A percentile compares a stretch with the other conserved stretches of the same genome.
Conservation (phyloP, 30 jellyfish, hydroid and myxozoan species). For the Clytia hemisphaerica region DNA sequence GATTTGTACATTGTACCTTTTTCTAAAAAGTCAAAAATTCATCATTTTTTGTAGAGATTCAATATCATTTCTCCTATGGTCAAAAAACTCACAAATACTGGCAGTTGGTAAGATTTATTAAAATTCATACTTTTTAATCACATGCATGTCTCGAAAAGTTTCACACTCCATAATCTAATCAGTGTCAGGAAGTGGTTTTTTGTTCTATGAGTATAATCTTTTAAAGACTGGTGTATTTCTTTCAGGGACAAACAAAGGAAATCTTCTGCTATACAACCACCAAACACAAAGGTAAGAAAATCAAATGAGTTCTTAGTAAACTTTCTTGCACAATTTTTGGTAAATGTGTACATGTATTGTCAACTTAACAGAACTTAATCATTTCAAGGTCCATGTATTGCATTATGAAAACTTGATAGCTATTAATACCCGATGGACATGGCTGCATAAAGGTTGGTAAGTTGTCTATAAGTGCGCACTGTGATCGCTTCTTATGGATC, state of each 20-base stretch:
- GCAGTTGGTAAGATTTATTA: conserved; percentile 52
- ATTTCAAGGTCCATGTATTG: no score
- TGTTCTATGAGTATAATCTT: neutral
- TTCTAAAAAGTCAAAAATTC: no score
- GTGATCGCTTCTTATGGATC: neutral
- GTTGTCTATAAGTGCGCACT: neutral
- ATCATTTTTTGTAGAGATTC: conserved; percentile 46
- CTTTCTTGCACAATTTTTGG: neutral
- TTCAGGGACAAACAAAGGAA: conserved; percentile 73
- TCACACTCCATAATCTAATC: no score
- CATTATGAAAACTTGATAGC: no score
- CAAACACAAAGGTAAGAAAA: conserved; percentile 87
- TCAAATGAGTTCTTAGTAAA: no score
- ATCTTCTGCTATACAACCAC: conserved; percentile 73
- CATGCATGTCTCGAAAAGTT: no score
- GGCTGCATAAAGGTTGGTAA: no score
- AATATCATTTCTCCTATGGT: conserved; percentile 74
- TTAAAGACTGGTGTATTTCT: neutral
- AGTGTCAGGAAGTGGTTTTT: neutral
- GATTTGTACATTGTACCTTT: no score
- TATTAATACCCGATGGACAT: no score
- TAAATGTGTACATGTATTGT: no score
- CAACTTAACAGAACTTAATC: no score
- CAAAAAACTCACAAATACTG: conserved; percentile 54
- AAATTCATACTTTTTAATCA: neutral